Base-by-base conservation (phyloP, 2,888 invertebrate genomes). In the Rotaria sp. region DNA sequence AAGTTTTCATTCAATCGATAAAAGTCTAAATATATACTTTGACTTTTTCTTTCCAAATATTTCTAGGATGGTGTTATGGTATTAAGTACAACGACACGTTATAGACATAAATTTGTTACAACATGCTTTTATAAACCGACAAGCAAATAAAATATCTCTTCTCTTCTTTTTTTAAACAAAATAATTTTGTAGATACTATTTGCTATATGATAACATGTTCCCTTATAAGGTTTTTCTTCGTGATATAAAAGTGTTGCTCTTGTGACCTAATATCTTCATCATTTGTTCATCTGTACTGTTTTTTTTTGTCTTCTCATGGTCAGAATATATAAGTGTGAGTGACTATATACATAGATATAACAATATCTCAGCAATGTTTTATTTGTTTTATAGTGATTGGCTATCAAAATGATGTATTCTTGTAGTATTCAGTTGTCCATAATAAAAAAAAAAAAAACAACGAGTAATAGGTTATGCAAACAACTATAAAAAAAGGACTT, bases 81-180 rank as follows among this genome's bases (percentile, higher is more conserved):
- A 74, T 93, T 99, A 57, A 97, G 97, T 90, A 97, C 98, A 26
- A 99, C 98, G 10, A 97, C 99, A 92, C 94, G 99, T 88, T 99
- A 97, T 92, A 94, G 97, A 88, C 98, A 98, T 93, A 99, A 99
- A 93, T 99, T 98, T 92, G 99, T 99, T 74, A 99, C 99, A 38
- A 98, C 99, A 45, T 93, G 99, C 87, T 93, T 99, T 26, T 99
- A 99, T 92, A 98, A 99, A 92, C 99, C 99, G 85, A 99, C 80
- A 26, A 45, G 15, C 24, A 80, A 80, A 80, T 80, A 3, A 80
- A 80, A 21, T 21, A 35, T 30, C 13, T 18, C 15, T 1, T 26
- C 18, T 10, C 13, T 15, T 2, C 4, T 52, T 52, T 50, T 50
- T 1, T 10, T 1, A 50, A 50, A 50, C 8, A n/a, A 18, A 50